Conservation (phyloP, 2,113 vertebrate genomes). For the Antennarius striatus region DNA sequence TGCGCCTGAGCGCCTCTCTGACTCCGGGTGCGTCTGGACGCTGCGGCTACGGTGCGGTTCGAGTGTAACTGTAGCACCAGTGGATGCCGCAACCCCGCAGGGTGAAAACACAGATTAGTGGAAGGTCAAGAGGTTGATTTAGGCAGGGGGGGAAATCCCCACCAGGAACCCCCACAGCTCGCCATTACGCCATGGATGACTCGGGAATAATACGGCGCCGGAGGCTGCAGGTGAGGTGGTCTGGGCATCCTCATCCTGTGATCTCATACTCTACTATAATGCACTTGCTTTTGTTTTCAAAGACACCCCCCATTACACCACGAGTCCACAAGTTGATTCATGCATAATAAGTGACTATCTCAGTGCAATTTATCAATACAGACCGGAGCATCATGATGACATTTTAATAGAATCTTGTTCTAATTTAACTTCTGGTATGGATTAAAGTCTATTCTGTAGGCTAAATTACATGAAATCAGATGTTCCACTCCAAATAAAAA, state of each 20-base stretch:
- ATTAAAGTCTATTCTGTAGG: no score
- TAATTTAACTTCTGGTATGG: no score
- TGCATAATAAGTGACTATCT: neutral
- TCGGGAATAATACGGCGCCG: slow-evolving; percentile 82
- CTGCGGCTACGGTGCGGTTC: slow-evolving; percentile 12
- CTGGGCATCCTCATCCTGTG: neutral
- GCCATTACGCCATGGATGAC: slow-evolving; percentile 75
- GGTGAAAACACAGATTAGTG: slow-evolving; percentile 10
- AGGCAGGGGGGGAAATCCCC: slow-evolving; percentile 32
- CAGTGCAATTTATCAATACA: neutral
- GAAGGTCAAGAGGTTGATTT: slow-evolving; percentile 20
- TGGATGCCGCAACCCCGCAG: slow-evolving; percentile 39
- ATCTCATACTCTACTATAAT: neutral
- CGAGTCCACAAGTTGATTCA: neutral
- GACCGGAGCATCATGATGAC: neutral
- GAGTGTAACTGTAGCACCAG: slow-evolving; percentile 24
- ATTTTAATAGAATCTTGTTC: neutral
- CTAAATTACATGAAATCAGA: no score
- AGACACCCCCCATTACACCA: neutral
- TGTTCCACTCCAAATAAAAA: no score
- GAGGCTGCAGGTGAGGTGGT: slow-evolving; percentile 80
- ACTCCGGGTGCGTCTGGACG: slow-evolving; percentile 31
- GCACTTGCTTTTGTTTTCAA: neutral
- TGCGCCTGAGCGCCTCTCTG: slow-evolving; percentile 6
- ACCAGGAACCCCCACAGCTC: slow-evolving; percentile 19